These are phyloP conservation scores for Cacoxenus indagator DNA, from an alignment of 2,888 invertebrate genomes.

Conservation along the genomic window DNA sequence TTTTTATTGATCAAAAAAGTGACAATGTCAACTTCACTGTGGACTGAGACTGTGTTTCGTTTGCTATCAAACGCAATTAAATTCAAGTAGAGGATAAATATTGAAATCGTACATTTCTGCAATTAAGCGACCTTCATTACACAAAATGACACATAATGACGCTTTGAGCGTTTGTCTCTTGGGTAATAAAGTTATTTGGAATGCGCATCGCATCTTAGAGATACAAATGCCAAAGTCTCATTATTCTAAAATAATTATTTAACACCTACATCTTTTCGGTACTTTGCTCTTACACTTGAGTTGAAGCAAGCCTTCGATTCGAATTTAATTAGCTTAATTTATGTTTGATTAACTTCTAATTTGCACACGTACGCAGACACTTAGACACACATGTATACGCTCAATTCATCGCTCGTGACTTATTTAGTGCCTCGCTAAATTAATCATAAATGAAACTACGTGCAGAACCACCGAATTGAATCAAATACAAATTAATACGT, in stretches of 20 bases:
- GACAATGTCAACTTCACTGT: too few species aligned
- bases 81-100: not conserved
- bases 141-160: not conserved
- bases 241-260: too few species aligned
- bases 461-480: too few species aligned
- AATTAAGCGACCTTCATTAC: not conserved
- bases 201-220: too few species aligned
- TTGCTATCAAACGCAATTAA: not conserved
- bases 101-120: not conserved
- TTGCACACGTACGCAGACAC: not conserved
- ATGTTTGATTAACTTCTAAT: not conserved
- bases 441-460: too few species aligned
- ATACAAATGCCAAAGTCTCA: too few species aligned
- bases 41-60: too few species aligned
- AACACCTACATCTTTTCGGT: too few species aligned
- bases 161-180: not conserved
- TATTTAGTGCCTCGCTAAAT: not conserved
- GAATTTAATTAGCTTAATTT: not conserved
- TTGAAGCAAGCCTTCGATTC: not conserved
- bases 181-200: not conserved
- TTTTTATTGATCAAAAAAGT: too few species aligned
- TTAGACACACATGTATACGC: not conserved
- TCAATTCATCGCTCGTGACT: not conserved
- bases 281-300: too few species aligned
- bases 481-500: too few species aligned